These are phyloP conservation scores for Drosophila oshimai DNA, from an alignment of 1,140 invertebrate genomes.

Conservation along the genomic window DNA sequence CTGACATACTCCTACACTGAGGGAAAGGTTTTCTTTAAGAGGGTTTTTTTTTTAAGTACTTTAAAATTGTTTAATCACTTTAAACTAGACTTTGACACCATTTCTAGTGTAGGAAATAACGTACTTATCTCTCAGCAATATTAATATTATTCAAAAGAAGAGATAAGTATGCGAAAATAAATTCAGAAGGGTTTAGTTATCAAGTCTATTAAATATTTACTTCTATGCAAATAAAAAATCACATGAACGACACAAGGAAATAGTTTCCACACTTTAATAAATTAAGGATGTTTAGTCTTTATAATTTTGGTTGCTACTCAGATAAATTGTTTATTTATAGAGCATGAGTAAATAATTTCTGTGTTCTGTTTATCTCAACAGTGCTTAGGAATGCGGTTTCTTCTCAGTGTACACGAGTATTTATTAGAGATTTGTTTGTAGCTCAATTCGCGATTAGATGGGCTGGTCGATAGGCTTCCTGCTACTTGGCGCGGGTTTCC, in stretches of 20 bases:
- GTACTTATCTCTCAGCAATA: too few species aligned
- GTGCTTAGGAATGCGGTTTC: background rate
- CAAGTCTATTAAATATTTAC: too few species aligned
- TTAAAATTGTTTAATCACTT: background rate
- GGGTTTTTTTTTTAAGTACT: too few species aligned
- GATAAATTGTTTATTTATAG: background rate
- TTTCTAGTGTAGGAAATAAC: too few species aligned
- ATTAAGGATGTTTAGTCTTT: background rate
- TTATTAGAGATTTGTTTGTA: slow-evolving; percentile 63
- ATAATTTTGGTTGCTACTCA: background rate
- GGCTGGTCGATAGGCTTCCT: slow-evolving; percentile 29
- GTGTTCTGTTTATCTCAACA: background rate
- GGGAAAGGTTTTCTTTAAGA: background rate
- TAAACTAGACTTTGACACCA: too few species aligned
- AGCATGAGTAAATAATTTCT: background rate
- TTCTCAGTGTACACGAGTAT: slow-evolving; percentile 12
- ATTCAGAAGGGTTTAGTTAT: too few species aligned
- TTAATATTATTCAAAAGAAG: too few species aligned
- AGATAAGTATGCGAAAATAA: too few species aligned
- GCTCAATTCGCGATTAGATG: slow-evolving; percentile 52
- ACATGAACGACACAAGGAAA: background rate
- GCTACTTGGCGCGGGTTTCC: slow-evolving; percentile 13
- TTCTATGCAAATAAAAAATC: too few species aligned
- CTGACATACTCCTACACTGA: background rate
- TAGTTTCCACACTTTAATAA: background rate